Base-by-base conservation (phyloP, 2,888 invertebrate species). In the Scaptomyza caliginosa region DNA sequence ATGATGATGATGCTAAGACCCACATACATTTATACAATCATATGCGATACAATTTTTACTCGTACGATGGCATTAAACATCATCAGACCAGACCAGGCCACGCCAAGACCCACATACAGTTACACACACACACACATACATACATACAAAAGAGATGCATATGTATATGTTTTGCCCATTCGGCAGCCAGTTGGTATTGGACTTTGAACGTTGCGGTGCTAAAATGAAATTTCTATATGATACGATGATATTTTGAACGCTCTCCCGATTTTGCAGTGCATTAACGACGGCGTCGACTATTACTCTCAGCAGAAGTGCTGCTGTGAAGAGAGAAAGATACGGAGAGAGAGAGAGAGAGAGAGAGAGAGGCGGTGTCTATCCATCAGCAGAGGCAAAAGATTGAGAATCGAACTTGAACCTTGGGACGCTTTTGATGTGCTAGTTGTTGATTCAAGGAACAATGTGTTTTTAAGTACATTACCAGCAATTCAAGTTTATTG, bases 161-260 rank as follows among this genome's bases (percentile, higher is more conserved):
- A 10, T 36, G 16, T 49, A 45, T 40, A 54, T 46, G 46, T 46
- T 46, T 46, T 46, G 56, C 55, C 45, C 46, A 36, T 51, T 43
- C 65, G 52, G 60, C 49, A 59, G 55, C 38, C 34, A 63, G 63
- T 74, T 54, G 56, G 51, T 40, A 11, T 70, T 78, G 85, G 85
- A 81, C 85, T 81, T 81, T 81, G 85, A 63, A 74, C 82, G 48
- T 71, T 50, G 34, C 52, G 59, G 40, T 74, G 72, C 65, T 67
- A 59, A 67, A 75, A 80, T 80, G 74, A 81, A 84, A 84, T 81
- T 78, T 85, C 82, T 78, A 84, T 78, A 67, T 67, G 62, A 57
- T 70, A 59, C 57, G 77, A 79, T 79, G 80, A 79, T 79, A 76
- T 73, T 74, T 73, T 43, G 40, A 63, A 39, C 67, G 59, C 72